These are phyloP conservation scores for Idaea dimidiata DNA, from an alignment of 2,888 invertebrate genomes.

Conservation along the genomic window DNA sequence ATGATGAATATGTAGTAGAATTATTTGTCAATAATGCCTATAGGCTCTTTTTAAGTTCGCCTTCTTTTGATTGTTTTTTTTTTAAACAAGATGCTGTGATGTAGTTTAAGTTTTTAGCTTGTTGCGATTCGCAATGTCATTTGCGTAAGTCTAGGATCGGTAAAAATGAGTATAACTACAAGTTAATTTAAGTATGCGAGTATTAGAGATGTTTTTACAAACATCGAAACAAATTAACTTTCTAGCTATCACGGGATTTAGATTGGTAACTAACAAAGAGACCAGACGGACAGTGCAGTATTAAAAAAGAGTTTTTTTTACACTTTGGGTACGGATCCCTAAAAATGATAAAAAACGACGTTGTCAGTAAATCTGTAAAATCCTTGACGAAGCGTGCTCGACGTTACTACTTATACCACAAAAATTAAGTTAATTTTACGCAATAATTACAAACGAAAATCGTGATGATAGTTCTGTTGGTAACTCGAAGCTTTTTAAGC, in stretches of 20 bases:
- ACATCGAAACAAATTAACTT: no score
- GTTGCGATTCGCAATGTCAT: no score
- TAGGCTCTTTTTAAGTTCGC: background rate
- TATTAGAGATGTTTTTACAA: no score
- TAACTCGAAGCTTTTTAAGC: background rate
- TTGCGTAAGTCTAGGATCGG: no score
- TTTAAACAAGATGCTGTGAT: background rate
- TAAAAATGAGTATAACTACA: no score
- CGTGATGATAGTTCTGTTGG: background rate
- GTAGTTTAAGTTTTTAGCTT: background rate
- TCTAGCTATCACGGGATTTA: no score
- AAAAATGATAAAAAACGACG: background rate
- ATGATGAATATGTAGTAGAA: background rate
- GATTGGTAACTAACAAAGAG: no score
- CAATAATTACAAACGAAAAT: conserved; percentile 1
- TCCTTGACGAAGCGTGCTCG: background rate
- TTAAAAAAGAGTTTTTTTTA: no score
- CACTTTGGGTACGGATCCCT: no score
- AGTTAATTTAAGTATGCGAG: no score
- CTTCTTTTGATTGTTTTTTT: background rate
- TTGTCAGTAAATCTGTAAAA: background rate
- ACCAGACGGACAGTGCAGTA: no score
- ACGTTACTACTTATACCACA: background rate
- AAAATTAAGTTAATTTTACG: background rate
- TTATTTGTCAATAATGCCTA: background rate